A percentile compares a stretch with the other conserved stretches of the same genome.
Evolutionary conservation across 2,888 invertebrate genomes (phyloP).

Genomic region (Clunio marinus): DNA sequence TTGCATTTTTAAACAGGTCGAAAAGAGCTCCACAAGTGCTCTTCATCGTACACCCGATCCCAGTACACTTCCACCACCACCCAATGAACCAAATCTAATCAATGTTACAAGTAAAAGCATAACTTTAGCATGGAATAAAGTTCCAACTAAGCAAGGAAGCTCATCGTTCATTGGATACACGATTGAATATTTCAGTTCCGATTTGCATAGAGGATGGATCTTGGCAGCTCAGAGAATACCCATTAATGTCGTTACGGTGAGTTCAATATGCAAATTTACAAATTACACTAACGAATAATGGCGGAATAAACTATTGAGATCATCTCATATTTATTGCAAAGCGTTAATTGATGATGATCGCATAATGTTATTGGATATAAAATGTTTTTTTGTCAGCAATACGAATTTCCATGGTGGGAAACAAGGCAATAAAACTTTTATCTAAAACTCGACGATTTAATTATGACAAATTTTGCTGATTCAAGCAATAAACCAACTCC

Average conservation of each 20-base stretch:
- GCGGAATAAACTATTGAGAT: background rate
- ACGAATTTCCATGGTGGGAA: no score
- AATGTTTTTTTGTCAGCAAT: background rate
- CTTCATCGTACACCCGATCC: slow-evolving; percentile 69
- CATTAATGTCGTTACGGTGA: slow-evolving; percentile 64
- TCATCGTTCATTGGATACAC: slow-evolving; percentile 60
- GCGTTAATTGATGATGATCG: slow-evolving; percentile 28
- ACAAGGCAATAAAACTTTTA: no score
- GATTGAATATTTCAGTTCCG: slow-evolving; percentile 71
- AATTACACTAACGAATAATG: background rate
- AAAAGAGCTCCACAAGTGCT: slow-evolving; percentile 53
- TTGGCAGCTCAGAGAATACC: slow-evolving; percentile 65
- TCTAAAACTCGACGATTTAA: no score
- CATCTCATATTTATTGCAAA: background rate
- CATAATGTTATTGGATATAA: background rate
- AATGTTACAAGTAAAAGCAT: slow-evolving; percentile 64
- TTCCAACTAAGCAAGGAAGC: slow-evolving; percentile 54
- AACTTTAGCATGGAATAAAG: slow-evolving; percentile 60
- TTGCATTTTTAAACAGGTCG: slow-evolving; percentile 46
- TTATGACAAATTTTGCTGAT: no score
- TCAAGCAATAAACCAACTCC: no score
- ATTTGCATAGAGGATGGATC: slow-evolving; percentile 73
- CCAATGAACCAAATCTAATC: slow-evolving; percentile 63
- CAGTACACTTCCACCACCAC: slow-evolving; percentile 66
- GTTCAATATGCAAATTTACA: slow-evolving; percentile 3